Conservation (phyloP, 1,140 invertebrate species). For the Metopolophium dirhodum region DNA sequence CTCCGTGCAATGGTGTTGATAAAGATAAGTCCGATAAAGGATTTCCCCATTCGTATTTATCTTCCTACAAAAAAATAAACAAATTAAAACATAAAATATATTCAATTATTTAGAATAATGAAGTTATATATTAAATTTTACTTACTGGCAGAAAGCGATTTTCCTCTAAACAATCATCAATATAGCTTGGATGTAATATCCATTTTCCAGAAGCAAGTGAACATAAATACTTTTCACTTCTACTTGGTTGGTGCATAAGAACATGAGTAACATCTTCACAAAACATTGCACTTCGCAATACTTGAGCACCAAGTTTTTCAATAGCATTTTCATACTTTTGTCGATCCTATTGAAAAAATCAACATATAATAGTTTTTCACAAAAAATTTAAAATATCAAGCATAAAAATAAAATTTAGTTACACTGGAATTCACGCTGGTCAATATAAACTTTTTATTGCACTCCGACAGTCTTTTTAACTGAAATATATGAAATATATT, state of each 20-base stretch:
- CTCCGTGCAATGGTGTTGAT: conserved; percentile 67
- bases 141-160: conserved; percentile 74
- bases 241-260: conserved; percentile 73
- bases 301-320: conserved; percentile 51
- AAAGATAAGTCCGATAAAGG: conserved; percentile 64
- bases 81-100: conserved; percentile 37
- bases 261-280: conserved; percentile 73
- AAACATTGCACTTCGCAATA: conserved; percentile 14
- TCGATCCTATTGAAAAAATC: conserved; percentile 35
- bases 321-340: conserved; percentile 53
- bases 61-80: conserved; percentile 68
- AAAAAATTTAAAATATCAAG: too few relatives aligned
- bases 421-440: conserved; percentile 33
- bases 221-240: conserved; percentile 86
- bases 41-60: conserved; percentile 80
- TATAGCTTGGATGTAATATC: conserved; percentile 80
- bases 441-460: conserved; percentile 44
- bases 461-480: conserved; percentile 30
- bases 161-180: conserved; percentile 71
- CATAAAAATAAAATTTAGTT: background rate
- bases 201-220: conserved; percentile 86
- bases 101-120: background rate
- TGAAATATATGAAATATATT: conserved; percentile 1
- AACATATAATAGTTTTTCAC: background rate
- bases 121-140: conserved; percentile 58